Evolutionary conservation across 2,797 vertebrate genomes (phyloP), one percentile per base, ranked within the genome.

Genomic region (Malacoraja senta): DNA sequence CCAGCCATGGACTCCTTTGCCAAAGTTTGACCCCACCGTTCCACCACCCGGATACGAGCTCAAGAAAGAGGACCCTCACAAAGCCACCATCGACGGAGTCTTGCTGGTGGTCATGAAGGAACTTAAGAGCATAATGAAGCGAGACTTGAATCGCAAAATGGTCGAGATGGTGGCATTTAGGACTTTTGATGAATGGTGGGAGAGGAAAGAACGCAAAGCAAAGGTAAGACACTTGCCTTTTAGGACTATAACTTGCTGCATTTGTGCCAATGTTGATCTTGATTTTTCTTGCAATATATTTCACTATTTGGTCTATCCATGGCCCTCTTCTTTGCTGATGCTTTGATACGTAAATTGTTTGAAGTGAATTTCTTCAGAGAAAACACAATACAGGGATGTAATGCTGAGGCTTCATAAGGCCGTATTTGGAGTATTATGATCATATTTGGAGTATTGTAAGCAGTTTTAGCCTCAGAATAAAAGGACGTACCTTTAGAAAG

Each of bases 121-220:
- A 77, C 97, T 99, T 9, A 99, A 99, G 96, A 98, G 98, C 94
- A 99, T 99, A 96, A 99, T 99, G 99, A 99, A 99, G 95, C 97
- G 98, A 93, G 99, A 99, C 96, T 97, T 99, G 93, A 99, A 99
- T 95, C 97, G 98, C 90, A 99, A 99, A 95, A 99, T 99, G 98
- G 99, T 99, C 61, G 99, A 99, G 96, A 98, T 98, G 95, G 98
- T 99, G 93, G 99, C 99, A 0, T 99, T 99, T 93, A 97, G 99
- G 94, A 98, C 98, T 1, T 99, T 99, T 0, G 99, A 99, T 8
- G 98, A 99, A 92, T 99, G 99, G 99, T 99, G 99, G 99, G 99
- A 98, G 93, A 99, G 98, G 96, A 98, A 99, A 94, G 98, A 99
- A 12, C 97, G 97, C 58, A 97, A 98, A 2, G 98, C 99, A 84